Evolutionary conservation across 1,140 invertebrate species (phyloP).

Genomic region (Drosophila littoralis): DNA sequence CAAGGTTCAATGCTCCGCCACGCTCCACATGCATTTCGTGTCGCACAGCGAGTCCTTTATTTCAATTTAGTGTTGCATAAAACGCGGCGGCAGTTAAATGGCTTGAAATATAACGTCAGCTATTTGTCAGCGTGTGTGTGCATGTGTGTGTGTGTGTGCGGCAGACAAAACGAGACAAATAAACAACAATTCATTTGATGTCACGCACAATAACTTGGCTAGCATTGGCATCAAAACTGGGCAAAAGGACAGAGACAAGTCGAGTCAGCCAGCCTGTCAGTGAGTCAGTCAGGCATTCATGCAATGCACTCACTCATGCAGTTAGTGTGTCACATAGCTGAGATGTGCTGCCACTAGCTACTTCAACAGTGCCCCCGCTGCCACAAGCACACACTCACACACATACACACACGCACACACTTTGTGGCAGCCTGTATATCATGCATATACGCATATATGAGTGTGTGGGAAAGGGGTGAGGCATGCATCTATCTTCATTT

Average conservation of each 20-base stretch:
- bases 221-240: conserved; percentile 3
- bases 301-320: conserved; percentile 75
- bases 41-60: conserved; percentile 54
- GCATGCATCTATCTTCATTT: conserved; percentile 74
- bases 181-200: conserved; percentile 78
- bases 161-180: conserved; percentile 59
- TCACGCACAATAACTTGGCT: conserved; percentile 50
- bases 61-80: conserved; percentile 73
- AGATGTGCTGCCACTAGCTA: conserved; percentile 18
- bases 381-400: neutral
- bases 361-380: neutral
- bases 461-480: neutral
- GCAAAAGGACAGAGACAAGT: neutral
- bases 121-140: conserved; percentile 52
- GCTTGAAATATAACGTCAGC: conserved; percentile 53
- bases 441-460: conserved; percentile 61
- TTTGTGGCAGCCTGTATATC: conserved; percentile 55
- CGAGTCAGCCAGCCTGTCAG: conserved; percentile 7
- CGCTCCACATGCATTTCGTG: conserved; percentile 1
- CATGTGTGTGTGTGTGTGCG: conserved; percentile 15
- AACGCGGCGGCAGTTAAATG: conserved; percentile 62
- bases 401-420: conserved; percentile 14
- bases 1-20: conserved; percentile 28
- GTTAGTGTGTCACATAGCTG: conserved; percentile 61
- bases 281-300: conserved; percentile 46